Percentiles rank a stretch among this genome's conserved stretches.
Evolutionary conservation across 53 echinoderm and acorn worm genomes (phyloP).

Genomic region (Stichopus horrens): DNA sequence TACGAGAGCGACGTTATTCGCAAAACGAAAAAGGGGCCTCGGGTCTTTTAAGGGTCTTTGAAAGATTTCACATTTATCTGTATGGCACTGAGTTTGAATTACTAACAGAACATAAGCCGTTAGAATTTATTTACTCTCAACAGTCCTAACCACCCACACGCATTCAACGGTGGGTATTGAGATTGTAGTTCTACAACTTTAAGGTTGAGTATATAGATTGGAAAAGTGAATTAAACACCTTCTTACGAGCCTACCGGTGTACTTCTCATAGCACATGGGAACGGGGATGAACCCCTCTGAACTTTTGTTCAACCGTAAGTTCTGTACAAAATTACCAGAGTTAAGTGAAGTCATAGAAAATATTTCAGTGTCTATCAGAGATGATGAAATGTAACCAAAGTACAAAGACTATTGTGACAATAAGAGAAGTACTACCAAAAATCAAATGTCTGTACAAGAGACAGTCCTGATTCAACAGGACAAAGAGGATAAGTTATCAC

Average conservation of each 20-base stretch:
- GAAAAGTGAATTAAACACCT: constrained; percentile 51
- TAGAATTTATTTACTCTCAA: constrained; percentile 50
- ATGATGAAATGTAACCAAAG: too few species aligned
- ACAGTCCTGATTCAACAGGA: constrained; percentile 52
- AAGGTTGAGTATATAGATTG: constrained; percentile 50
- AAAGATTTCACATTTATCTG: constrained; percentile 45
- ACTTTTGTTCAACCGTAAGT: constrained; percentile 56
- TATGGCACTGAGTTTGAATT: constrained; percentile 36
- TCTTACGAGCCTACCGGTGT: constrained; percentile 51
- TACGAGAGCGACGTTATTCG: constrained; percentile 18
- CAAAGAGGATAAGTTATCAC: constrained; percentile 51
- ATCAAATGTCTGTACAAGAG: constrained; percentile 45
- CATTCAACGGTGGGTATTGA: constrained; percentile 50
- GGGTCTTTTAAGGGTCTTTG: constrained; percentile 45
- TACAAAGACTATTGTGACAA: too few species aligned
- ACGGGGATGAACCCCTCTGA: constrained; percentile 57
- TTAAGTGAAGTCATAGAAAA: constrained; percentile 17
- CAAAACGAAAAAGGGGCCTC: constrained; percentile 55
- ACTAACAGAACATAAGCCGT: constrained; percentile 50
- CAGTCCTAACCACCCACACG: constrained; percentile 46
- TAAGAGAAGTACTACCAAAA: background rate
- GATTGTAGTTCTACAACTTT: constrained; percentile 20
- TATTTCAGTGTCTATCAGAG: constrained; percentile 15
- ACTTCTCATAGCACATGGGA: constrained; percentile 56
- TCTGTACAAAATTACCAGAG: constrained; percentile 57